These are phyloP conservation scores for Pteropus alecto DNA, from an alignment of 2,113 vertebrate species.

Conservation along the genomic window DNA sequence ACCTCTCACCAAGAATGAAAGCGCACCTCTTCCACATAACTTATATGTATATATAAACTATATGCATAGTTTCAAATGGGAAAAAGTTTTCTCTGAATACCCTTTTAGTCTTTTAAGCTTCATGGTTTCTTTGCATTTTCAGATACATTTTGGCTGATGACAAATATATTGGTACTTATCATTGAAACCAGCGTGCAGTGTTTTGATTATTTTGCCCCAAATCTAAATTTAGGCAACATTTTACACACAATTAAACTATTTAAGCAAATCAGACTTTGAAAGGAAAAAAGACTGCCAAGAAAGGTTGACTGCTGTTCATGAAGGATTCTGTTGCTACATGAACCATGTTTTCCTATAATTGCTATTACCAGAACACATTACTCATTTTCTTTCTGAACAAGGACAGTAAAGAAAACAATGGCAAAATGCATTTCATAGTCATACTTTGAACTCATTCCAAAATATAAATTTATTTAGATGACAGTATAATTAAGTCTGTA, in stretches of 20 bases:
- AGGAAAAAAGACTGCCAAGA: conserved; percentile 45
- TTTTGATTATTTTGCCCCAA: conserved; percentile 23
- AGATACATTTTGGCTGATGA: background rate
- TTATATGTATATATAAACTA: background rate
- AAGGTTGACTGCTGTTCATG: background rate
- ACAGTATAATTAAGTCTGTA: conserved; percentile 58
- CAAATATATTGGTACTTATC: background rate
- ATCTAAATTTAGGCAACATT: conserved; percentile 44
- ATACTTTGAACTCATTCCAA: conserved; percentile 19
- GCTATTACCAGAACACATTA: conserved; percentile 55
- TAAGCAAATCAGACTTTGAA: conserved; percentile 48
- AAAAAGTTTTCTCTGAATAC: background rate
- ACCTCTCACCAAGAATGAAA: background rate
- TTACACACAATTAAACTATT: conserved; percentile 32
- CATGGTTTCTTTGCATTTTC: background rate
- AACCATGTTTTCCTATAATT: conserved; percentile 51
- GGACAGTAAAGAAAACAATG: conserved; percentile 49
- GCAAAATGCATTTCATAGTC: conserved; percentile 53
- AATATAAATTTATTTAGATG: conserved; percentile 70
- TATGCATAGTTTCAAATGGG: too few relatives aligned
- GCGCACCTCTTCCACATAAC: background rate
- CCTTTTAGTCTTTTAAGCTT: background rate
- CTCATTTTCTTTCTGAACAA: conserved; percentile 56
- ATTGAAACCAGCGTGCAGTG: background rate
- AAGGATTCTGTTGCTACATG: background rate